Evolutionary conservation across 2,888 invertebrate genomes (phyloP), one percentile per base, ranked within the genome.

Genomic region (Dione juno): DNA sequence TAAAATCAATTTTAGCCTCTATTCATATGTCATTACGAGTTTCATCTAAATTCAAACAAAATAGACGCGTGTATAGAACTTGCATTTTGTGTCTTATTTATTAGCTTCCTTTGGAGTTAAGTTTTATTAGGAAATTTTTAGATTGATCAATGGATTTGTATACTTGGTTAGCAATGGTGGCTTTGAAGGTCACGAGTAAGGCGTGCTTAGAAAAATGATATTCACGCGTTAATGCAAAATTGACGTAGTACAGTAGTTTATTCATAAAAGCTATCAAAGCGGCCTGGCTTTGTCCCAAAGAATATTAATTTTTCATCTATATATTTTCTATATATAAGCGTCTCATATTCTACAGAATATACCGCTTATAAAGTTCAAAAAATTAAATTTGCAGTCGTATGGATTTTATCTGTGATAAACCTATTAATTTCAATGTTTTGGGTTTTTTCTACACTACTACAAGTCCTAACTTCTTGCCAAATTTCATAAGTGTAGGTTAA

Each of bases 131-230:
- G 53, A 63, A 54, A 68, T 63, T 19, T 48, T n/a, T 9, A 19
- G n/a, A 41, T 43, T 54, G 68, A 63, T 67, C 67, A 59, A 67
- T 59, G 50, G 21, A 21, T 67, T 67, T 67, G 58, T 59, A 10
- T 66, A 45, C 37, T 13, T 5, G 28, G 28, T 28, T 28, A 5
- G 28, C 5, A 3, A 28, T 37, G 43, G 16, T 43, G 37, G n/a
- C 35, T 37, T 14, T 63, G 53, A 68, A 21, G 68, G 61, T 68
- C 43, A 40, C 10, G 0, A 8, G 19, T 52, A 58, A 50, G 14
- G 40, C 8, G 50, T 58, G 37, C 21, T 43, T 59, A 53, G 13
- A 57, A 54, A 57, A n/a, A 28, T 19, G 19, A 67, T 11, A 21
- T 41, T 61, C 13, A 67, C 41, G 14, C 6, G 14, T n/a, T 61